phyloP scores from a whole-genome alignment of 2,888 invertebrate species.

The Drosophila maculinotata region DNA sequence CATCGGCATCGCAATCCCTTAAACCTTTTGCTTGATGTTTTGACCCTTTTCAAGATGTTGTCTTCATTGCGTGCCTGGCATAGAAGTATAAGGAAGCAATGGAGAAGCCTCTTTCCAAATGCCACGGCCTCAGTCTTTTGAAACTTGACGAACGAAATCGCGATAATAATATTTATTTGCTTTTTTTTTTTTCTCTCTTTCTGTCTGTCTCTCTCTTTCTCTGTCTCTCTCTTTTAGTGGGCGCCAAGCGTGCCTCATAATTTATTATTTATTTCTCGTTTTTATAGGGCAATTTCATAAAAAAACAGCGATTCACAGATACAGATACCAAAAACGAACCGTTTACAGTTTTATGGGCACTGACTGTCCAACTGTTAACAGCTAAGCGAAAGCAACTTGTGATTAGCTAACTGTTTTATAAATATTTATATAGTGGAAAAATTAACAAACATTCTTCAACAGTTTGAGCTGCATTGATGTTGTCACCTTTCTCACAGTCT shows the following conservation, averaged over 20 bases:
- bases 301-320: slow-evolving; percentile 4
- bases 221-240: slow-evolving; percentile 6
- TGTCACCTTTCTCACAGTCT: slow-evolving; percentile 25
- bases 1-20: slow-evolving; percentile 55
- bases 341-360: slow-evolving; percentile 11
- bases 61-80: slow-evolving; percentile 74
- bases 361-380: slow-evolving; percentile 4
- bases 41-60: slow-evolving; percentile 82
- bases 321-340: background rate
- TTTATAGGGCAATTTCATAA: slow-evolving; percentile 23
- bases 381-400: background rate
- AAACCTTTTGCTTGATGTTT: slow-evolving; percentile 72
- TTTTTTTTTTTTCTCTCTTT: slow-evolving; percentile 18
- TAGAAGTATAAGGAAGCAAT: slow-evolving; percentile 65
- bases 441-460: too few species aligned
- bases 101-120: slow-evolving; percentile 45
- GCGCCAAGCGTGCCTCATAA: slow-evolving; percentile 59
- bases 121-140: slow-evolving; percentile 29
- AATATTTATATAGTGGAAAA: too few species aligned
- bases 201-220: background rate
- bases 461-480: slow-evolving; percentile 24
- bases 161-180: slow-evolving; percentile 76
- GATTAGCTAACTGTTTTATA: too few species aligned
- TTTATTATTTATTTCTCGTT: slow-evolving; percentile 51
- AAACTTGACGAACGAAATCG: slow-evolving; percentile 63